Percentiles rank a stretch among this genome's conserved stretches.
These are phyloP conservation scores for Crocodylus rhombifer DNA, from an alignment of 2,797 vertebrate species.

Conservation along the genomic window DNA sequence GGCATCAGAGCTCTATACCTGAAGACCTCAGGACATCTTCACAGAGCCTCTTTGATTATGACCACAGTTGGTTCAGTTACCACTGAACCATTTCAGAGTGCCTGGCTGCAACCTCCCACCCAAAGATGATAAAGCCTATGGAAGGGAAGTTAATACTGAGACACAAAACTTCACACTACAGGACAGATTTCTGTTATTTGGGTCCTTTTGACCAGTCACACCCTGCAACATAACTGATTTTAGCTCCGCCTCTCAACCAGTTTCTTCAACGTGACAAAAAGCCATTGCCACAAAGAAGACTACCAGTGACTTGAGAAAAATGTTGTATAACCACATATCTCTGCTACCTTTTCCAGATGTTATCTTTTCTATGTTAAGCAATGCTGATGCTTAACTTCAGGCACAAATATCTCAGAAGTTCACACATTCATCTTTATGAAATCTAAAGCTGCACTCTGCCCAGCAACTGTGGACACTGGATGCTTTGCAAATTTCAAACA, in stretches of 20 bases:
- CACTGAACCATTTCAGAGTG: not conserved
- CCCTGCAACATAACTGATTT: not conserved
- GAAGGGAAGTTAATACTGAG: not conserved
- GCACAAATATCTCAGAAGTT: not conserved
- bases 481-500: not conserved
- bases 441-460: not conserved
- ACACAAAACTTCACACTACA: not conserved
- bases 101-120: slow-evolving; percentile 20
- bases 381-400: not conserved
- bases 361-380: not conserved
- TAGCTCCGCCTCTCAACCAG: not conserved
- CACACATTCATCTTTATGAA: not conserved
- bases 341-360: accelerated
- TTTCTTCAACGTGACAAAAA: accelerated
- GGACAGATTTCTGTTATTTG: not conserved
- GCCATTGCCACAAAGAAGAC: accelerated
- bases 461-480: accelerated
- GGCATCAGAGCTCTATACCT: not conserved
- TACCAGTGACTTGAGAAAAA: not conserved
- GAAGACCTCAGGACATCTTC: not conserved
- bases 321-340: not conserved
- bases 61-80: not conserved
- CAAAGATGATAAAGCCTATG: not conserved
- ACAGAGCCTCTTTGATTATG: not conserved
- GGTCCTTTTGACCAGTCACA: not conserved